These are phyloP conservation scores for Zaprionus tsacasi DNA, from an alignment of 1,140 invertebrate species.

Conservation along the genomic window DNA sequence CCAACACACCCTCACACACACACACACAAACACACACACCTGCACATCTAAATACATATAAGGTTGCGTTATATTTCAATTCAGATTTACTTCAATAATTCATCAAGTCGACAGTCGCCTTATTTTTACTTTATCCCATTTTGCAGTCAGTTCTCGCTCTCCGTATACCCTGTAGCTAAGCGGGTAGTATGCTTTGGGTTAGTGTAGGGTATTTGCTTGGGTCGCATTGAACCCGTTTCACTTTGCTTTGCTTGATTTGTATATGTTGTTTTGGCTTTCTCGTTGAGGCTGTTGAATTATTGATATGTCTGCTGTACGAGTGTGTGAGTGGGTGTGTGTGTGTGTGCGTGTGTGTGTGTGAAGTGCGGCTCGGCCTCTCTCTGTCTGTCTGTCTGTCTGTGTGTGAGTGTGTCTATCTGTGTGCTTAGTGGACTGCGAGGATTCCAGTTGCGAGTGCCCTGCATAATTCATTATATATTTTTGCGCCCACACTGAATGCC, in stretches of 20 bases:
- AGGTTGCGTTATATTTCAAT: conserved; percentile 73
- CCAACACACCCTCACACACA: conserved; percentile 12
- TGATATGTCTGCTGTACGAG: conserved; percentile 63
- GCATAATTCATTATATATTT: conserved; percentile 79
- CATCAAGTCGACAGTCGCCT: conserved; percentile 65
- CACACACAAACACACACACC: conserved; percentile 30
- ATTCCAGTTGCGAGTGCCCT: conserved; percentile 62
- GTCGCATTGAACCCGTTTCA: conserved; percentile 1
- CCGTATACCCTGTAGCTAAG: conserved; percentile 3
- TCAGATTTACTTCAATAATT: conserved; percentile 80
- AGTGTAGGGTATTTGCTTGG: conserved; percentile 9
- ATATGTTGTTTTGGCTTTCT: conserved; percentile 54
- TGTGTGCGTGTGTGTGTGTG: conserved; percentile 11
- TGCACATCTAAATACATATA: conserved; percentile 34
- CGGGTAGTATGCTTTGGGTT: neutral
- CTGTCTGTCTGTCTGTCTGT: conserved; percentile 11
- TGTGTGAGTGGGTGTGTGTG: conserved; percentile 17
- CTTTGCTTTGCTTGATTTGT: conserved; percentile 35
- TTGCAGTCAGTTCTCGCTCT: neutral
- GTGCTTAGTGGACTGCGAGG: conserved; percentile 46
- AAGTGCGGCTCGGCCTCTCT: too few species aligned
- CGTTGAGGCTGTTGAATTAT: conserved; percentile 74
- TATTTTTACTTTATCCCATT: conserved; percentile 13
- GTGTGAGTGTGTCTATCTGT: conserved; percentile 13
- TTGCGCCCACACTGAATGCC: conserved; percentile 18